Conservation (phyloP, 2,888 invertebrate genomes). For the Ditylenchus weischeri region DNA sequence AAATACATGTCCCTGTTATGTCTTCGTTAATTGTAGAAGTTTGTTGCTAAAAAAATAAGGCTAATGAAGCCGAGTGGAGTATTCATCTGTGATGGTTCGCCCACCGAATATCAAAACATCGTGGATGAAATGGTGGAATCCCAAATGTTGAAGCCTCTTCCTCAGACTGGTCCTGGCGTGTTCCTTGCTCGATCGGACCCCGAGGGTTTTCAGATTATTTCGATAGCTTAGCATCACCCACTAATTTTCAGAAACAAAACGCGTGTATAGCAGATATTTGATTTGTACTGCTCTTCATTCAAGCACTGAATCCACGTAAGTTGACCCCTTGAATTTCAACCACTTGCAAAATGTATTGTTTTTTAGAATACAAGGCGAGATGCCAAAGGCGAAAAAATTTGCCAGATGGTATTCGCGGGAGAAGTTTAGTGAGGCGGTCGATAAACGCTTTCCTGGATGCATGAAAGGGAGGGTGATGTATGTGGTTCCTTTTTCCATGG, state of each 20-base stretch:
- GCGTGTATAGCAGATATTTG: not conserved
- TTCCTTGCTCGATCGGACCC: too few species aligned
- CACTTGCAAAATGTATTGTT: too few species aligned
- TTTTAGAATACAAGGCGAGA: too few species aligned
- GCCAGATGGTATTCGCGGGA: constrained; percentile 75
- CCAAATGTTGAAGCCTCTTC: too few species aligned
- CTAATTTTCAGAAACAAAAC: constrained; percentile 4
- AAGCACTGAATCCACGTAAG: not conserved
- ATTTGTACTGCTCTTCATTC: not conserved
- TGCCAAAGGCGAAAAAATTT: not conserved
- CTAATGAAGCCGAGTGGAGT: constrained; percentile 17
- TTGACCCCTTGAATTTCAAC: not conserved
- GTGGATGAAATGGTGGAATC: too few species aligned
- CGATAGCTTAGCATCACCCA: too few species aligned
- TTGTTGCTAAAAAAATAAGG: constrained; percentile 18
- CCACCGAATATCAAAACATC: too few species aligned
- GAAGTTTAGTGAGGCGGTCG: constrained; percentile 77
- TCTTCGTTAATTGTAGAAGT: constrained; percentile 10
- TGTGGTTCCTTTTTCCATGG: constrained; percentile 96
- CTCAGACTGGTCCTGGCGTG: too few species aligned
- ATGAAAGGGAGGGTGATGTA: constrained; percentile 79
- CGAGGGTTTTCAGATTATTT: too few species aligned
- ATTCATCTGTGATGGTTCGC: too few species aligned
- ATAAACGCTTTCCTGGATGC: too few species aligned
- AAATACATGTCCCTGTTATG: not conserved